These are phyloP conservation scores for Triops cancriformis DNA, from an alignment of 1,140 invertebrate genomes.

Conservation along the genomic window DNA sequence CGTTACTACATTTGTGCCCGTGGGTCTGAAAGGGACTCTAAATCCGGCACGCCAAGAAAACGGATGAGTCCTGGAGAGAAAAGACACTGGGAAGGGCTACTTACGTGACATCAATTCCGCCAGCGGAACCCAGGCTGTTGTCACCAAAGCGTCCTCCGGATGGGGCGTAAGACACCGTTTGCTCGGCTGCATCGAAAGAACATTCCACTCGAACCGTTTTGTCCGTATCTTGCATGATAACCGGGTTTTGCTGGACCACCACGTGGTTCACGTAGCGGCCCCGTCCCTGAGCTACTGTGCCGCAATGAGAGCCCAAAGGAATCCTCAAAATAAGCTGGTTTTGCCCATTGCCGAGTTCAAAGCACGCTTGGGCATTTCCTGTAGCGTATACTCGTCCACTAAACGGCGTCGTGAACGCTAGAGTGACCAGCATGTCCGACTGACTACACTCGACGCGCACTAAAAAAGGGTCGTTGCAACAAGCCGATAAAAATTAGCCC, in stretches of 20 bases:
- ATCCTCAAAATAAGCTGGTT: slow-evolving; percentile 42
- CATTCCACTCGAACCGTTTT: slow-evolving; percentile 46
- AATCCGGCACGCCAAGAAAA: background rate
- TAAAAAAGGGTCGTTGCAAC: slow-evolving; percentile 29
- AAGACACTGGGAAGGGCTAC: slow-evolving; percentile 24
- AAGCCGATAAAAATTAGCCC: background rate
- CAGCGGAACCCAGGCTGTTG: slow-evolving; percentile 32
- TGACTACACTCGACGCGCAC: slow-evolving; percentile 47
- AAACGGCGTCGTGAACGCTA: slow-evolving; percentile 44
- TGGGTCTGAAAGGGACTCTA: slow-evolving; percentile 37
- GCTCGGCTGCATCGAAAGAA: slow-evolving; percentile 44
- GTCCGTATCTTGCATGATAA: slow-evolving; percentile 47
- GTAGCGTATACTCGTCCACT: slow-evolving; percentile 47
- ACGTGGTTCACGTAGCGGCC: slow-evolving; percentile 46
- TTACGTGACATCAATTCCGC: slow-evolving; percentile 43
- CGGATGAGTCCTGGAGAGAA: background rate
- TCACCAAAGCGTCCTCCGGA: slow-evolving; percentile 35
- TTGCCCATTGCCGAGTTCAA: slow-evolving; percentile 44
- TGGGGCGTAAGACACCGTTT: slow-evolving; percentile 43
- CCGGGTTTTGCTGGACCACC: slow-evolving; percentile 46
- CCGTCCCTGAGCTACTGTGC: slow-evolving; percentile 43
- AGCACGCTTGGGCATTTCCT: slow-evolving; percentile 46
- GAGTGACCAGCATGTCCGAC: slow-evolving; percentile 45
- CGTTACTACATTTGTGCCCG: slow-evolving; percentile 41
- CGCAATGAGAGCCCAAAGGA: slow-evolving; percentile 43